Base-by-base conservation (phyloP, 2,797 vertebrate species). In the Periparus ater region DNA sequence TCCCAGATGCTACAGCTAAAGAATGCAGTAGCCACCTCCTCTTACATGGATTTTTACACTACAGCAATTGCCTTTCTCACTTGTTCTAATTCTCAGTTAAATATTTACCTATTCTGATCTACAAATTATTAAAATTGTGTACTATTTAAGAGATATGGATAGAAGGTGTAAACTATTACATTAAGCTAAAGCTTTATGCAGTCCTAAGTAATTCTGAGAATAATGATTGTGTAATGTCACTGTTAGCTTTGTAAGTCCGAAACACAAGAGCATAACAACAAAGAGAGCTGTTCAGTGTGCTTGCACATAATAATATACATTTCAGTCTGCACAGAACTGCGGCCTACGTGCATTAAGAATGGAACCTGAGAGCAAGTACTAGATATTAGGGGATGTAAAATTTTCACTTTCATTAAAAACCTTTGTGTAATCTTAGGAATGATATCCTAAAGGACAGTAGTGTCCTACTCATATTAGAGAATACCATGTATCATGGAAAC, bases 1-100 rank as follows among this genome's bases (percentile, higher is more conserved):
- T 78, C 76, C 62, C 77, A 92, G 83, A 92, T 88, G 89, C 93
- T 86, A 86, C 67, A 94, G 79, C 34, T 66, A 91, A 75, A 66
- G 58, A 96, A 93, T 76, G 80, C 63, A 91, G 72, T 60, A 91
- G 40, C 42, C 48, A 93, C 60, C 89, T 89, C 13, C 0, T 66
- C 76, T 70, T 66, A 87, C 48, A 60, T 17, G 30, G 45, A 66
- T 76, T 91, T 92, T 85, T 65, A 92, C 66, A 75, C 47, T 38
- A 62, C 7, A 74, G 70, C 17, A 77, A 67, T 38, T 60, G 60
- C 48, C 38, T 61, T 88, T 76, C 74, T 86, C 44, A 40, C 47
- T 85, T 57, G 7, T 66, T 73, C 80, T 74, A 55, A 92, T 68
- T 71, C 22, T 80, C 47, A 53, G 73, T 60, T 85, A 93, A 92